Base-by-base conservation (phyloP, 2,888 invertebrate species). In the Empis stercorea region DNA sequence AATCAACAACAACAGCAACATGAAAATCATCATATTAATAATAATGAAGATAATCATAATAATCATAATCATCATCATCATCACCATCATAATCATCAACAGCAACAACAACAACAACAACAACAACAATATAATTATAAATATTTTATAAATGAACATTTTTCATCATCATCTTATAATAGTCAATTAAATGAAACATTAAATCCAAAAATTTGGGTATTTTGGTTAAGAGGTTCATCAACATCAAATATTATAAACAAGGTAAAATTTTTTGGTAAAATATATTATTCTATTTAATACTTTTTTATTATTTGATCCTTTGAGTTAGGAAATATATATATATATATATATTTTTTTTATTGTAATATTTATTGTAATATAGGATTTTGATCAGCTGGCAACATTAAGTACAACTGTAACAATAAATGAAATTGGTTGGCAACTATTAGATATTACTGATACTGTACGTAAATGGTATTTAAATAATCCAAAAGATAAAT, bases 381-480 rank as follows among this genome's bases (percentile, higher is more conserved):
- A 79, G 78, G 76, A 75, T 54, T 76, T 78, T 55, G 75, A 76
- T 59, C 71, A 76, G 53, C 68, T 74, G 45, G 74, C 79, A 45
- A 73, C 75, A 62, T 64, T 81, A 64, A 66, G 75, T 55, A 71
- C 74, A 38, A 74, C 76, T 10, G 68, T 73, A 50, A 62, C 71
- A 44, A 72, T 83, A 56, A 73, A 78, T 43, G 73, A 78, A 52
- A 74, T 83, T 54, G 89, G 87, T 43, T 92, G 92, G 92, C 85
- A 87, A 67, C 85, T 87, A 59, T 75, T 92, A 57, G 87, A 92
- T 71, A 75, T 92, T 57, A 87, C 88, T 52, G 72, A 74, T 50
- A 83, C 83, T 43, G 86, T 87, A 49, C 78, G 80, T 55, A 74
- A 76, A 55, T 91, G 89, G 89, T 79, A 82, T 43, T 30, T 10